These are phyloP conservation scores for Zaprionus gabonicus DNA, from an alignment of 1,140 invertebrate genomes.

Conservation along the genomic window DNA sequence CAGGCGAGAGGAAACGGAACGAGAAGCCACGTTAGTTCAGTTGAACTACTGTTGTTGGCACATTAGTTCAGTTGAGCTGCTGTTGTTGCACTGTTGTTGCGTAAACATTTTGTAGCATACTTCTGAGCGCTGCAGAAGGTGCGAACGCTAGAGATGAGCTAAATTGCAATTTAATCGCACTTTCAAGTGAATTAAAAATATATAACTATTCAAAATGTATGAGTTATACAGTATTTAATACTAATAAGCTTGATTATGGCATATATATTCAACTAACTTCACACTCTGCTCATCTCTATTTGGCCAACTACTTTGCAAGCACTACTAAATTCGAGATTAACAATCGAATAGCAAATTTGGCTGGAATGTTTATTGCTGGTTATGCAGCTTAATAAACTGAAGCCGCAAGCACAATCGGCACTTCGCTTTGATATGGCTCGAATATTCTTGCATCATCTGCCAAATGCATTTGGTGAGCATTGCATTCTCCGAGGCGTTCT, in stretches of 20 bases:
- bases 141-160: not conserved
- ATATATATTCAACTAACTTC: not conserved
- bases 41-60: conserved; percentile 3
- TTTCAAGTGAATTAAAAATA: not conserved
- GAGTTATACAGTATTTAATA: not conserved
- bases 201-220: not conserved
- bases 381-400: conserved; percentile 1
- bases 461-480: conserved; percentile 5
- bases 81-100: not conserved
- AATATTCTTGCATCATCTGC: conserved; percentile 2
- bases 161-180: not conserved
- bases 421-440: not conserved
- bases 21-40: conserved; percentile 14
- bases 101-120: conserved; percentile 39
- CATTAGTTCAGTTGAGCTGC: not conserved
- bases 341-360: not conserved
- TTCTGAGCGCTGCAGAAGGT: conserved; percentile 15
- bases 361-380: not conserved
- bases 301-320: too few species aligned
- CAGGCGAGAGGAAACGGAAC: conserved; percentile 5
- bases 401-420: conserved; percentile 1
- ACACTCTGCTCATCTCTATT: not conserved
- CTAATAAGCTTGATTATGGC: not conserved
- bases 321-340: not conserved
- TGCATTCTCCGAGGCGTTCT: conserved; percentile 18